A percentile compares a stretch with the other conserved stretches of the same genome.
Conservation (phyloP, 1,140 invertebrate species). For the Heliconius hermathena region DNA sequence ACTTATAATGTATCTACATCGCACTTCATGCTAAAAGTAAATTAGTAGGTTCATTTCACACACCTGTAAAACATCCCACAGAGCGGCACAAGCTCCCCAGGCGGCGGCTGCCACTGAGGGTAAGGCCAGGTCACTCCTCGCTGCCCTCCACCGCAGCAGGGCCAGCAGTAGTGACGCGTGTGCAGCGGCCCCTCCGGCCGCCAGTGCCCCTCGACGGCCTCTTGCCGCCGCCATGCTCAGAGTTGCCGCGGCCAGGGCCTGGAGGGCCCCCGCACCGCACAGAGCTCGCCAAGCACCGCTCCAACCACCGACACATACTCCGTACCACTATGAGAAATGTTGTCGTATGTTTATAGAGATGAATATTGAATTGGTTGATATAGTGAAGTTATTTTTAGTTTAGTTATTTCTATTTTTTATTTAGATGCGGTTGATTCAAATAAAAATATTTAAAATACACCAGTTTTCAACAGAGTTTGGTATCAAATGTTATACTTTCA, state of each 20-base stretch:
- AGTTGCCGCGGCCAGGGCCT: conserved; percentile 86
- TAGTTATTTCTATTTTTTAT: no score
- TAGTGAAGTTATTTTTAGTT: no score
- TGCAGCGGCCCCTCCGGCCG: conserved; percentile 86
- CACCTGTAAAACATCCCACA: conserved; percentile 86
- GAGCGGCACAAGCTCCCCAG: conserved; percentile 89
- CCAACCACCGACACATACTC: conserved; percentile 84
- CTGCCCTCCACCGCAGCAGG: conserved; percentile 83
- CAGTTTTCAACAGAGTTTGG: no score
- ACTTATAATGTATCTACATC: background rate
- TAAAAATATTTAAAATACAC: no score
- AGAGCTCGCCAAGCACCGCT: conserved; percentile 85
- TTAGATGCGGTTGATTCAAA: no score
- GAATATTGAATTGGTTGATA: no score
- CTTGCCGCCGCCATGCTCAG: conserved; percentile 86
- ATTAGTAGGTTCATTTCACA: background rate
- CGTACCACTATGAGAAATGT: conserved; percentile 67
- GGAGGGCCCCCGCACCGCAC: conserved; percentile 84
- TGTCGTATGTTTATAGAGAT: background rate
- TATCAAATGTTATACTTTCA: no score
- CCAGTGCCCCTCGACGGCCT: conserved; percentile 84
- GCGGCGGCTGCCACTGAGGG: conserved; percentile 87
- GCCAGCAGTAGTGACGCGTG: conserved; percentile 86
- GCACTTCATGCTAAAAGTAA: no score
- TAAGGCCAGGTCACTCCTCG: conserved; percentile 83